Base-by-base conservation (phyloP, 2,113 vertebrate genomes). In the Tragulus kanchil region DNA sequence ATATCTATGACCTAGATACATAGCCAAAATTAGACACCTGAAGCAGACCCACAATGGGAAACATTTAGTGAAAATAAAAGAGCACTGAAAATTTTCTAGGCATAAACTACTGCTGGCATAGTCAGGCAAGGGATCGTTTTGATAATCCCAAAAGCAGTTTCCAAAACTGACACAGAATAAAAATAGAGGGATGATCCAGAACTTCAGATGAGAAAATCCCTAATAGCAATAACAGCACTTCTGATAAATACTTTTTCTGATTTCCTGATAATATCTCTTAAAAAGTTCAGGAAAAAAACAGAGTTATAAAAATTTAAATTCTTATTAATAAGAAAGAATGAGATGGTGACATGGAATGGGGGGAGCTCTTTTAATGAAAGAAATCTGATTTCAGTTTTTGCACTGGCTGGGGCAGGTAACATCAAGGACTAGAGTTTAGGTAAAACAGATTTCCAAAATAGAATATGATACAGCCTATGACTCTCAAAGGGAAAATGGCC, bases 201-300 rank as follows among this genome's bases (percentile, higher is more conserved):
- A 77, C 26, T 64, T 77, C 50, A 36, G 31, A 23, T 8, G 52
- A 75, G 42, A n/a, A 15, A 0, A 10, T 81, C 12, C 50, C 75
- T 61, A 67, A 67, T 14, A 78, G 5, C 3, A 62, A 62, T 8
- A 8, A 26, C 26, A 31, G 9, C 12, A 52, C 52, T 65, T 81
- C 62, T 15, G 31, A 36, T 26, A 89, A 64, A 88, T 45, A 56
- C 26, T 54, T 83, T 56, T 36, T 36, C 58, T 65, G 23, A 82
- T 8, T 42, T 82, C 31, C 23, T 31, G n/a, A 23, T 31, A 82
- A 16, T 11, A 1, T 62, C 42, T 89, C 82, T 67, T 21, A n/a
- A 85, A 73, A 89, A 62, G 3, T 19, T 89, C 48, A 89, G 50
- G 45, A 86, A 96, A 92, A 31, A 65, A 54, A 62, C 61, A 93